phyloP scores from a whole-genome alignment of 35 echinoderm and acorn worm species.

The Strongylocentrotus purpuratus region DNA sequence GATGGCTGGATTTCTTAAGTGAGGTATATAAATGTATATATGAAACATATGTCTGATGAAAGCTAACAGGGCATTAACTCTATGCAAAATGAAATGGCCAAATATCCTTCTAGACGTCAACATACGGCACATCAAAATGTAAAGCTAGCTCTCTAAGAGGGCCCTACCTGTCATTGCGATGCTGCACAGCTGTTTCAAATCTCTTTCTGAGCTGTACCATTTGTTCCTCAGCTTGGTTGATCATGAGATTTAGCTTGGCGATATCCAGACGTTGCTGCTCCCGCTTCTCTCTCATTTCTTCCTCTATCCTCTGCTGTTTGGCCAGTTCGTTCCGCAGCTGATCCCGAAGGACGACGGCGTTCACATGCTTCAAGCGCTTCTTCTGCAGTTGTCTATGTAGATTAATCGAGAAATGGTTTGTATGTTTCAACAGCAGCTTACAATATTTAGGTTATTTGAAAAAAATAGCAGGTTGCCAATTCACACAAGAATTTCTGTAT shows the following conservation, averaged over 20 bases:
- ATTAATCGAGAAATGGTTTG: background rate
- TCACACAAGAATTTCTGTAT: no score
- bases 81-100: no score
- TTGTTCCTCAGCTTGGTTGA: constrained; percentile 99
- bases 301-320: constrained; percentile 94
- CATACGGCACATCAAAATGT: no score
- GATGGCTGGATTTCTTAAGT: no score
- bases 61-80: no score
- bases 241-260: constrained; percentile 98
- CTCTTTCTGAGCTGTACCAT: constrained; percentile 95
- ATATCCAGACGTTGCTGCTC: constrained; percentile 99
- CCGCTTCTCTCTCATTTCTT: constrained; percentile 89
- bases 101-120: no score
- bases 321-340: constrained; percentile 93
- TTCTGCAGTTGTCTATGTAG: constrained; percentile 89
- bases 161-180: constrained; percentile 91
- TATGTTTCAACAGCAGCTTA: background rate
- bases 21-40: no score
- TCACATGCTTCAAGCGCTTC: constrained; percentile 92
- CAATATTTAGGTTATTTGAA: no score
- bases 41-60: no score
- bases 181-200: constrained; percentile 94
- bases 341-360: constrained; percentile 92
- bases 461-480: no score
- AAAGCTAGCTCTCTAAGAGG: no score